Evolutionary conservation across 2,113 vertebrate species (phyloP), one percentile per base, ranked within the genome.

Genomic region (Zosterops lateralis): DNA sequence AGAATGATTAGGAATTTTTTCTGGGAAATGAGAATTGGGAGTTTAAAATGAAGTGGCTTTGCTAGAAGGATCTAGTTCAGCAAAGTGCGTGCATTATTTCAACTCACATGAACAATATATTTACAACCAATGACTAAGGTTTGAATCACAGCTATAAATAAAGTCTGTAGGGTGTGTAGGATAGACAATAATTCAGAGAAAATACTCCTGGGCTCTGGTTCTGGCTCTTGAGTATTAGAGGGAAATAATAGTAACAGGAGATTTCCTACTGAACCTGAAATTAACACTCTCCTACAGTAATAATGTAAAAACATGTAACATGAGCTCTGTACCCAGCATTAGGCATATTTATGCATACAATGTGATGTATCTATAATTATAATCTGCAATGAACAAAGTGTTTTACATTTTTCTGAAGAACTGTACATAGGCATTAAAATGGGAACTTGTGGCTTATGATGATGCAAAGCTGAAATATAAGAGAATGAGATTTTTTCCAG

Each of bases 321-420:
- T 21, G 22, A 78, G 3, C 14, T 85, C 32, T 72, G 48, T 38
- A 54, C 1, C 34, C 16, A 60, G 6, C 22, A 28, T 47, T 34
- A 53, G 5, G 12, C 4, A 2, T 51, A 51, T 29, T 2, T 22
- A 11, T 32, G 3, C 8, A 12, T 45, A 10, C 14, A n/a, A 4
- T 22, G 1, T 56, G 21, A 76, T 2, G 1, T 56, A 20, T 17
- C 15, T 26, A 34, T 28, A 72, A 67, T 67, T 17, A 75, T 18
- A 1, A 4, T 79, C 19, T 72, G 6, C 25, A 90, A 48, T 45
- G 11, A 48, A 76, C 4, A 70, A 62, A 9, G 3, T 14, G 3
- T 11, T 6, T 40, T 40, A 22, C 3, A 12, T 71, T 58, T 81
- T 60, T 60, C 62, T 60, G 22, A 34, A 73, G 14, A 54, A 34